Percentiles rank a stretch among this genome's conserved stretches.
Evolutionary conservation across 2,888 invertebrate genomes (phyloP).

Genomic region (Brassicogethes aeneus): DNA sequence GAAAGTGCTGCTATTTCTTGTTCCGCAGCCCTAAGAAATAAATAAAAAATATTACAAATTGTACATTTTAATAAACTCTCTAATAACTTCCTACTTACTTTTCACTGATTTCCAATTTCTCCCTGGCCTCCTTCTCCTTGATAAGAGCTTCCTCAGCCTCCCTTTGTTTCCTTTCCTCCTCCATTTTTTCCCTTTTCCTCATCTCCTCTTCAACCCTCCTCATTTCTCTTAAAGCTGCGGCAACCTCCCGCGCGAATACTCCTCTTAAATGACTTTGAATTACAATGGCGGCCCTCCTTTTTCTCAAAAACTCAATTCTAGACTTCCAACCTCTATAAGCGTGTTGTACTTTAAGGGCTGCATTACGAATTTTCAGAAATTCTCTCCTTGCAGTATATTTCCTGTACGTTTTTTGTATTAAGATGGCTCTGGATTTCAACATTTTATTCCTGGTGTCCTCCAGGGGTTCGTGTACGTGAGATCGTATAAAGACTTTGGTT

Average conservation of each 20-base stretch:
- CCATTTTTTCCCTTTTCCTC: conserved; percentile 49
- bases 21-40: conserved; percentile 53
- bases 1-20: conserved; percentile 62
- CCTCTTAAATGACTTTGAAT: conserved; percentile 82
- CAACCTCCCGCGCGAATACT: conserved; percentile 84
- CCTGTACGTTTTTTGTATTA: conserved; percentile 69
- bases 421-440: conserved; percentile 58
- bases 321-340: conserved; percentile 80
- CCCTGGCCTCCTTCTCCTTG: conserved; percentile 42
- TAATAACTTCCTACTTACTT: conserved; percentile 40
- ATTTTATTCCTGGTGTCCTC: conserved; percentile 69
- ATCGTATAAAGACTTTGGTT: conserved; percentile 76
- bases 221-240: conserved; percentile 80
- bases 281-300: conserved; percentile 75
- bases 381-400: conserved; percentile 56
- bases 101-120: conserved; percentile 55
- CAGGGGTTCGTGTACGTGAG: conserved; percentile 73
- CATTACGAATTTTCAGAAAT: conserved; percentile 55
- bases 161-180: conserved; percentile 20
- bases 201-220: conserved; percentile 78
- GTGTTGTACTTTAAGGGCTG: conserved; percentile 69
- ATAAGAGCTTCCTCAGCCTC: conserved; percentile 37
- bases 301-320: conserved; percentile 68
- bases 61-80: background rate
- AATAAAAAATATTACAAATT: conserved; percentile 4